Percentiles rank a stretch among this genome's conserved stretches.
Conservation (phyloP, 2,888 invertebrate genomes). For the Ommatoiulus sabulosus region DNA sequence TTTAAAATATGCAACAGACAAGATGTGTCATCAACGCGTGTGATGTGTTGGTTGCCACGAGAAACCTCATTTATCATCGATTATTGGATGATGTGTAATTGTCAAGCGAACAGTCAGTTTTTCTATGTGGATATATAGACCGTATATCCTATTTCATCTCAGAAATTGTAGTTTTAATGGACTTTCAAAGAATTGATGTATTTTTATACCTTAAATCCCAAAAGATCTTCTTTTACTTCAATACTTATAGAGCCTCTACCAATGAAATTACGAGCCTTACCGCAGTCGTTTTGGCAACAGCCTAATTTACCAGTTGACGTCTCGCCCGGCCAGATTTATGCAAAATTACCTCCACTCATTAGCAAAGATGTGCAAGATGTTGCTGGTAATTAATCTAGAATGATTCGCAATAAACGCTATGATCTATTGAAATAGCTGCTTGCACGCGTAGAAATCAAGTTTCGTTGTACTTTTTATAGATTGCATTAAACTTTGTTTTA, state of each 20-base stretch:
- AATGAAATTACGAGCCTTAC: conserved; percentile 71
- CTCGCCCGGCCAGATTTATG: conserved; percentile 69
- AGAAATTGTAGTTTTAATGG: neutral
- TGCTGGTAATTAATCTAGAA: conserved; percentile 62
- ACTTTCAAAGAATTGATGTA: neutral
- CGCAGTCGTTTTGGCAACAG: conserved; percentile 72
- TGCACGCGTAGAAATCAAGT: neutral
- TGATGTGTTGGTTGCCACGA: conserved; percentile 26
- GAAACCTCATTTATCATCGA: conserved; percentile 41
- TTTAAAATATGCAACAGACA: neutral
- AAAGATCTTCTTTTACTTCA: too few species aligned
- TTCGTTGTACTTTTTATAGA: neutral
- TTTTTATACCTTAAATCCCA: neutral
- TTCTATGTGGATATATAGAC: too few species aligned
- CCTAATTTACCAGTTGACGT: conserved; percentile 69
- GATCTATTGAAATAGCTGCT: neutral
- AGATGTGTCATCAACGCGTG: conserved; percentile 3
- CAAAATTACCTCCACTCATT: conserved; percentile 67
- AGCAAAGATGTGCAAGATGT: conserved; percentile 65
- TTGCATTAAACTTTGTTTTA: neutral
- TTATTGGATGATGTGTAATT: conserved; percentile 37
- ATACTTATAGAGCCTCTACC: conserved; percentile 70
- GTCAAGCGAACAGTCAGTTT: neutral
- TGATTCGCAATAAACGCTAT: neutral
- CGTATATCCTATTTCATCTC: neutral